Evolutionary conservation across 2,797 vertebrate genomes (phyloP), one percentile per base, ranked within the genome.

Genomic region (Champsocephalus gunnari): DNA sequence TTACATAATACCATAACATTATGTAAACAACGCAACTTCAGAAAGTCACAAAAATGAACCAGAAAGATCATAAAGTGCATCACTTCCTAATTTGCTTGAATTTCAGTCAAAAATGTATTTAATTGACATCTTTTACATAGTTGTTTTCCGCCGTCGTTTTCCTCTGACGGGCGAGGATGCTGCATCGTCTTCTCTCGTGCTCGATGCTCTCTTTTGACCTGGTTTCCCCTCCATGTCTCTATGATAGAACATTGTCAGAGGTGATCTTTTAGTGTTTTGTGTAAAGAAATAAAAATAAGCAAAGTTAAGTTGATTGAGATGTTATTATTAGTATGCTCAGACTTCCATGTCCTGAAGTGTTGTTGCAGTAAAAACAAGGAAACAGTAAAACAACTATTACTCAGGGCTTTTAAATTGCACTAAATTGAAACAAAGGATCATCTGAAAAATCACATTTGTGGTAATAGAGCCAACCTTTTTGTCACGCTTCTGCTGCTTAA

Each of bases 111-210:
- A 28, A 28, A 28, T 28, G 28, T 28, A 28, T n/a, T 53, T 49
- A 16, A 55, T n/a, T 49, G 19, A 10, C 10, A 45, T 12, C 2
- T 38, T 38, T 38, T 38, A 38, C 34, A 38, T 38, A 1, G 7
- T 38, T 9, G 34, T 82, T 78, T 90, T 92, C 38, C 86, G 83
- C 0, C 12, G 63, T 4, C 90, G 82, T 71, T 93, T 93, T 53
- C 87, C 83, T 1, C 4, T 11, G 32, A 48, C 13, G 1, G 73
- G n/a, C 0, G 71, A 65, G 0, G 71, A 55, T 48, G 72, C 38
- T 3, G 17, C 43, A 1, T 60, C 12, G 0, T 66, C 57, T 45
- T 57, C 75, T 80, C 76, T 70, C 32, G 57, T 70, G 77, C 73
- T 72, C 53, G 67, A 63, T 0, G 59, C 28, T 77, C 68, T 68